These are phyloP conservation scores for Sesia bembeciformis DNA, from an alignment of 2,888 invertebrate species.

Conservation along the genomic window DNA sequence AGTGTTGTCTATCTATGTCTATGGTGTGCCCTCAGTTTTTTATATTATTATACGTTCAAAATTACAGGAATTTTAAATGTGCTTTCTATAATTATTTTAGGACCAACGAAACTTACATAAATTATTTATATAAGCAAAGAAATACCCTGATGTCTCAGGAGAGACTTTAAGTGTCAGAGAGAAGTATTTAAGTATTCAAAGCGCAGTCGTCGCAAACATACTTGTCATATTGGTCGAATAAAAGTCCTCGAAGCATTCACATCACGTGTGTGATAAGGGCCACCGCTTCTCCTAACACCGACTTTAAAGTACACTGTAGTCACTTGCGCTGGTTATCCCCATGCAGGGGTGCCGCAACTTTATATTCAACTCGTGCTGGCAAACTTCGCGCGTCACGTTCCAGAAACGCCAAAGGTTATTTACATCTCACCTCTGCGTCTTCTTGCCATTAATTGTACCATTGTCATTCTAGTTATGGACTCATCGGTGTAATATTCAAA, in stretches of 20 bases:
- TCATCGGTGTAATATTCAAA: too few species aligned
- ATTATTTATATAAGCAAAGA: neutral
- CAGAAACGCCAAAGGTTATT: conserved; percentile 42
- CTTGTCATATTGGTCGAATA: conserved; percentile 55
- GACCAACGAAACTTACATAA: neutral
- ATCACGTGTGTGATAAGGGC: conserved; percentile 58
- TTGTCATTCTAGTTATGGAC: conserved; percentile 27
- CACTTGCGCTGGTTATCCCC: conserved; percentile 37
- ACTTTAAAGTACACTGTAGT: conserved; percentile 58
- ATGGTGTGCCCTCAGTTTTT: too few species aligned
- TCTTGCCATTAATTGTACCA: conserved; percentile 44
- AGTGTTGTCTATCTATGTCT: too few species aligned
- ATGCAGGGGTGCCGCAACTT: conserved; percentile 21
- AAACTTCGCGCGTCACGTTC: conserved; percentile 51
- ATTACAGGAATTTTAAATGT: too few species aligned
- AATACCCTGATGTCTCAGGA: neutral
- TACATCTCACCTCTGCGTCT: conserved; percentile 55
- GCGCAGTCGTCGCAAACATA: conserved; percentile 50
- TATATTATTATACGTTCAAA: too few species aligned
- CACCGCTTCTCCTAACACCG: conserved; percentile 42
- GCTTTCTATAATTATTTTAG: too few species aligned
- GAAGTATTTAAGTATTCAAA: conserved; percentile 46
- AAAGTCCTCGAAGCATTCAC: conserved; percentile 42
- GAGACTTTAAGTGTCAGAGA: neutral
- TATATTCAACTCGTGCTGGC: conserved; percentile 47